Evolutionary conservation across 2,113 vertebrate genomes (phyloP), one percentile per base, ranked within the genome.

Genomic region (Corydoras maculifer): DNA sequence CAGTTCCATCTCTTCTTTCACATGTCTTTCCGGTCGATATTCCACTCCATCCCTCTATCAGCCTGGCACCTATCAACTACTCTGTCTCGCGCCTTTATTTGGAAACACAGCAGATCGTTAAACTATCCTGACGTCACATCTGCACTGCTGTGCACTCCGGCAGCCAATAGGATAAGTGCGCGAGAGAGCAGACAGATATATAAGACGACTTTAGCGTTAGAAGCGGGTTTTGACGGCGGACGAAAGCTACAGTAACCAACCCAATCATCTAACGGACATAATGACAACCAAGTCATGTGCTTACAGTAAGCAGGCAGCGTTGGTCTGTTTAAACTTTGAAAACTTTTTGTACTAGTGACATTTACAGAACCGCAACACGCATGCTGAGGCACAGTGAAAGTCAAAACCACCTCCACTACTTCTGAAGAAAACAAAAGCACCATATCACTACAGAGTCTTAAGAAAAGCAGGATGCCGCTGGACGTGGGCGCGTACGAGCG

Each of bases 401-500:
- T 15, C 10, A 53, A 50, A 62, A 66, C 31, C 11, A n/a, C 48
- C 5, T 2, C 11, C 65, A 25, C 1, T 12, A 31, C 15, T 43
- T 18, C 49, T 30, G 61, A 73, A 31, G 6, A 71, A 67, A 43
- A 4, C 4, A 43, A 43, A 43, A 43, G 35, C 35, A 43, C 35
- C 35, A 43, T 8, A 43, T 25, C 66, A 15, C 31, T 13, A 2
- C 11, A 49, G 31, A 68, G 3, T 10, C 49, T 8, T 18, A 13
- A 54, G 15, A 49, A 5, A 29, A 9, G 49, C 25, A 74, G 77
- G 68, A 94, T 94, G 92, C 92, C 92, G 35, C 87, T 90, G 89
- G 87, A 85, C 18, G 43, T 90, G 73, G 78, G 78, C 14, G 31
- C 68, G 55, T 72, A 62, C 60, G 76, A 73, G 68, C 81, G 80